A percentile compares a stretch with the other conserved stretches of the same genome.
phyloP scores from a whole-genome alignment of 2,888 invertebrate genomes.

The Steinernema hermaphroditum region DNA sequence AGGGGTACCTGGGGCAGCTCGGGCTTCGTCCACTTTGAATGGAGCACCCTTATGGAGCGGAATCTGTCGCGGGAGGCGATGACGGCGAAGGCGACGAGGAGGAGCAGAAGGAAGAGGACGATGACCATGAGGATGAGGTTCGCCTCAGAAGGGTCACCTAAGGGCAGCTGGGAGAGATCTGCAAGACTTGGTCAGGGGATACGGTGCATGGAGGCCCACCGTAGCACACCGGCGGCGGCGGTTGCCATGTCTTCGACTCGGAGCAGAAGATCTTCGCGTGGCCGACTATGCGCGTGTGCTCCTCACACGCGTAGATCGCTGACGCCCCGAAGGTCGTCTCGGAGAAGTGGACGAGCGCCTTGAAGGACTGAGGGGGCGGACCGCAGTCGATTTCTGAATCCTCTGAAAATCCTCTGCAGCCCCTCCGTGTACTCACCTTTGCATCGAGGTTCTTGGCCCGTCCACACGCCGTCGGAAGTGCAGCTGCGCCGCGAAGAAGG shows the following conservation, averaged over 20 bases:
- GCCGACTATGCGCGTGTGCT: constrained; percentile 49
- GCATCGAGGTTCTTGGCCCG: constrained; percentile 45
- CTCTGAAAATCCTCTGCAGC: too few relatives aligned
- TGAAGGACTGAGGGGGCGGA: constrained; percentile 47
- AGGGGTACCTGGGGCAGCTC: constrained; percentile 36
- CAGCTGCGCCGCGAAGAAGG: constrained; percentile 43
- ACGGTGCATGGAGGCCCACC: constrained; percentile 40
- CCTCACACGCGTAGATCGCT: constrained; percentile 52
- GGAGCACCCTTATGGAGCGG: constrained; percentile 32
- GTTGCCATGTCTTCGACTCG: constrained; percentile 53
- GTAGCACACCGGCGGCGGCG: constrained; percentile 57
- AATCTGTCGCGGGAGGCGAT: constrained; percentile 41
- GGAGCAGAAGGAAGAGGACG: constrained; percentile 46
- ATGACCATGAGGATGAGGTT: constrained; percentile 46
- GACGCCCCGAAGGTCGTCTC: constrained; percentile 48
- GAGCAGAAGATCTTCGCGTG: constrained; percentile 50
- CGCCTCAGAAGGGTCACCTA: constrained; percentile 35
- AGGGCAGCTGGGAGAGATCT: constrained; percentile 51
- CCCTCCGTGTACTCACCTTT: constrained; percentile 31
- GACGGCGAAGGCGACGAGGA: constrained; percentile 46
- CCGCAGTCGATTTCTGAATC: constrained; percentile 51
- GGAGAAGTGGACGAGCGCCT: constrained; percentile 46
- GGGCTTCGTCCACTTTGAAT: constrained; percentile 32
- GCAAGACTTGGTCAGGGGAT: constrained; percentile 10
- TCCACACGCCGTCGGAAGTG: constrained; percentile 51